Conservation (phyloP, 2,888 invertebrate genomes). For the Drosophila dives region DNA sequence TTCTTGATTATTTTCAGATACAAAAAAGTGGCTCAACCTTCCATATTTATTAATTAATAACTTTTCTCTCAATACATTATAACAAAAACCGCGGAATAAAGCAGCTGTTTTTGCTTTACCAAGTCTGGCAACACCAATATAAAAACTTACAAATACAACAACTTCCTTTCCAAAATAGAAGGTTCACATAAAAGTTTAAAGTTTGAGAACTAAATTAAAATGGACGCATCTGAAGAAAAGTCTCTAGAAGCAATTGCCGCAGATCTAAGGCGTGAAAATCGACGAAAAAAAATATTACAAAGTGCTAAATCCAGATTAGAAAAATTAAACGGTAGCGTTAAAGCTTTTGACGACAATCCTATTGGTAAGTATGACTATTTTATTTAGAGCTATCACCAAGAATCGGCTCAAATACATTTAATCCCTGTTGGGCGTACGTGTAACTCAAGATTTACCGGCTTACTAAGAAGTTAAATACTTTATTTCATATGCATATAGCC, state of each 20-base stretch:
- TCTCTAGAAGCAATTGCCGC: slow-evolving; percentile 5
- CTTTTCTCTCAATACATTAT: not conserved
- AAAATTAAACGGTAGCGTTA: slow-evolving; percentile 39
- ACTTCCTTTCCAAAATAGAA: not conserved
- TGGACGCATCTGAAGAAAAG: slow-evolving; percentile 11
- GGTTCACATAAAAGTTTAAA: not conserved
- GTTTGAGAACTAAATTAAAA: slow-evolving; percentile 18
- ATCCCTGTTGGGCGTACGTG: not conserved
- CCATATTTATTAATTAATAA: not conserved
- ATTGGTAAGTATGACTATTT: slow-evolving; percentile 2
- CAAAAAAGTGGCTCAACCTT: not conserved
- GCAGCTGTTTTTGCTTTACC: not conserved
- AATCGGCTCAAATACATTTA: not conserved
- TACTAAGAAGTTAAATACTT: not conserved
- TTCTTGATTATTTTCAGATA: not conserved
- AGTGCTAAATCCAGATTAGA: slow-evolving; percentile 44
- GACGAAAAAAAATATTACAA: slow-evolving; percentile 45
- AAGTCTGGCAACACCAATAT: slow-evolving; percentile 1
- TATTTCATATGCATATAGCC: not conserved
- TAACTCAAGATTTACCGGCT: not conserved
- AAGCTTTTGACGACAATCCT: not conserved
- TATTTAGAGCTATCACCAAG: not conserved
- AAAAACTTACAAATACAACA: not conserved
- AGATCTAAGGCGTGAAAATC: slow-evolving; percentile 35
- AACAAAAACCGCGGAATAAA: too few relatives aligned